Percentiles rank a stretch among this genome's conserved stretches.
Evolutionary conservation across 2,113 vertebrate genomes (phyloP).

Genomic region (Cheirogaleus medius): DNA sequence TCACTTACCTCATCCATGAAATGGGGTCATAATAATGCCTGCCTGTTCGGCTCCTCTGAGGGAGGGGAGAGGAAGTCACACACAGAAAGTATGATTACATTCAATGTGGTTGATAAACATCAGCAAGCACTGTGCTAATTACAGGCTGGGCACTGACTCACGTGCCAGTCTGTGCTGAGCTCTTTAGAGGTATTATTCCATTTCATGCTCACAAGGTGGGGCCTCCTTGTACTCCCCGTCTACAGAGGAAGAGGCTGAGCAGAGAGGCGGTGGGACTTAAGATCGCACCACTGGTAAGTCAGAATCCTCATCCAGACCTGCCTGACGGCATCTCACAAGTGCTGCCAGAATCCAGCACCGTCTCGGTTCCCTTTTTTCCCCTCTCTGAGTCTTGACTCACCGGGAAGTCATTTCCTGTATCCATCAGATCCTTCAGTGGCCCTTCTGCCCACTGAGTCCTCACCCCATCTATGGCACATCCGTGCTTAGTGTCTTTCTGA

Average conservation of each 20-base stretch:
- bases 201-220: fast-evolving
- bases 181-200: not conserved
- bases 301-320: not conserved
- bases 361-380: too few relatives aligned
- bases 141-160: not conserved
- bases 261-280: not conserved
- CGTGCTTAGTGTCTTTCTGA: not conserved
- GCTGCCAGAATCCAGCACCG: not conserved
- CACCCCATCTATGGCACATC: not conserved
- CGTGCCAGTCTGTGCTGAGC: not conserved
- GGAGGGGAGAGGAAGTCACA: not conserved
- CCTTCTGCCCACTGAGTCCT: not conserved
- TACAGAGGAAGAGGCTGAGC: not conserved
- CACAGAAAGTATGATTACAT: fast-evolving
- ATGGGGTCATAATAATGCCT: not conserved
- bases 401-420: conserved; percentile 15
- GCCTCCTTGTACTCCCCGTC: not conserved
- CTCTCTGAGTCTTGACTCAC: not conserved
- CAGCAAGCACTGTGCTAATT: fast-evolving
- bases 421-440: not conserved
- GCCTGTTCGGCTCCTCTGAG: not conserved
- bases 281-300: not conserved
- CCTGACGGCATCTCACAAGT: fast-evolving
- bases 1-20: not conserved
- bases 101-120: not conserved